Evolutionary conservation across 2,888 invertebrate species (phyloP).

Genomic region (Merodon equestris): DNA sequence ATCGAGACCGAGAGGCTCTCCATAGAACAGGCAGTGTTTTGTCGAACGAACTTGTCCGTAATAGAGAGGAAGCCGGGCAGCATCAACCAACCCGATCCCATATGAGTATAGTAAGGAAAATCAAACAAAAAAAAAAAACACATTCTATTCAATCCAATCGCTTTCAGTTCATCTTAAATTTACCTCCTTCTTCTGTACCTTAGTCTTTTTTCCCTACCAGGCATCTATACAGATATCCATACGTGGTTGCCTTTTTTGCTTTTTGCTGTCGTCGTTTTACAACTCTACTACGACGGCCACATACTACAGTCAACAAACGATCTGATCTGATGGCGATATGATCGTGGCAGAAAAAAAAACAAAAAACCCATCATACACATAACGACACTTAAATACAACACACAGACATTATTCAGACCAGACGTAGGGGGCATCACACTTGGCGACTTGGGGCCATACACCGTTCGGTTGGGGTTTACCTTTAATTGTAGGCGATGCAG

Average conservation of each 20-base stretch:
- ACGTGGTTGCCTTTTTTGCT: conserved; percentile 13
- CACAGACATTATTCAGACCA: conserved; percentile 29
- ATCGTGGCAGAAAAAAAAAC: conserved; percentile 64
- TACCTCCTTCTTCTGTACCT: conserved; percentile 36
- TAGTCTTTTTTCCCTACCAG: conserved; percentile 11
- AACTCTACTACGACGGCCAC: conserved; percentile 65
- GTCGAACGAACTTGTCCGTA: conserved; percentile 35
- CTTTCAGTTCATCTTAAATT: conserved; percentile 66
- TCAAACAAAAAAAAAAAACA: conserved; percentile 35
- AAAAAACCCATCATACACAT: conserved; percentile 50
- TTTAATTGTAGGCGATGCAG: too few relatives aligned
- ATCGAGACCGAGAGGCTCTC: conserved; percentile 47
- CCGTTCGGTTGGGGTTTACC: conserved; percentile 29
- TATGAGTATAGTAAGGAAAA: conserved; percentile 27
- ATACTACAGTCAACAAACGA: conserved; percentile 69
- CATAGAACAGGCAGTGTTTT: conserved; percentile 62
- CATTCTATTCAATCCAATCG: conserved; percentile 66
- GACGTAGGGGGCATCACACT: conserved; percentile 44
- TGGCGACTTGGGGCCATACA: conserved; percentile 35
- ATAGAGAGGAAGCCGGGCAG: conserved; percentile 35
- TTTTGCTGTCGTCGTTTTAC: conserved; percentile 62
- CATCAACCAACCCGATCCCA: conserved; percentile 55
- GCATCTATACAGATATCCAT: too few relatives aligned
- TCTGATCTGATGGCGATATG: conserved; percentile 68
- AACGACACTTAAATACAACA: conserved; percentile 59